phyloP scores from a whole-genome alignment of 2,113 vertebrate species.

The Apaloderma vittatum region DNA sequence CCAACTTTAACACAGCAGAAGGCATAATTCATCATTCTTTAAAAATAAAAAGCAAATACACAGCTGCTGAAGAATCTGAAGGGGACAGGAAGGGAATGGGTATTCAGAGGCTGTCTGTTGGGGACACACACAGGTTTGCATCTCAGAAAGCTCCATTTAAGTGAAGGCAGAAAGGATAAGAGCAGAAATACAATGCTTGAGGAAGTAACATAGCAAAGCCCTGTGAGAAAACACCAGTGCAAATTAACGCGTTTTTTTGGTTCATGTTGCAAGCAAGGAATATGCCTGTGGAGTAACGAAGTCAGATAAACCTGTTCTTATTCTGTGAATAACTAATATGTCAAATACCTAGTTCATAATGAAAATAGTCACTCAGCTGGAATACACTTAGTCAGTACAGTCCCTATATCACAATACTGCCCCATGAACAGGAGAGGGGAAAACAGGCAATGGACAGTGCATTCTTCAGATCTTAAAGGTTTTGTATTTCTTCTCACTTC shows the following conservation, averaged over 20 bases:
- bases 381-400: not conserved
- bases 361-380: not conserved
- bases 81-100: not conserved
- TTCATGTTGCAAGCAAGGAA: not conserved
- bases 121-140: not conserved
- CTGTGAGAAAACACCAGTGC: not conserved
- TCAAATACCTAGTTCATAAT: not conserved
- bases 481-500: not conserved
- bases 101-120: not conserved
- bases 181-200: not conserved
- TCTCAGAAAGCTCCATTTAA: not conserved
- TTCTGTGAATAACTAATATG: not conserved
- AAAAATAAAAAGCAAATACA: not conserved
- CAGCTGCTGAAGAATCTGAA: not conserved
- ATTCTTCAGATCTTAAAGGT: not conserved
- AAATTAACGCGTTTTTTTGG: not conserved
- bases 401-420: not conserved
- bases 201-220: not conserved
- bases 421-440: not conserved
- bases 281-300: not conserved
- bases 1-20: not conserved
- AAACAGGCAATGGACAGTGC: not conserved
- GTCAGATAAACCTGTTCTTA: not conserved
- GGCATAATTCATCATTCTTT: not conserved
- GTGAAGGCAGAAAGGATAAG: not conserved